Base-by-base conservation (phyloP, 2,888 invertebrate species). In the Apodemia hepburni region DNA sequence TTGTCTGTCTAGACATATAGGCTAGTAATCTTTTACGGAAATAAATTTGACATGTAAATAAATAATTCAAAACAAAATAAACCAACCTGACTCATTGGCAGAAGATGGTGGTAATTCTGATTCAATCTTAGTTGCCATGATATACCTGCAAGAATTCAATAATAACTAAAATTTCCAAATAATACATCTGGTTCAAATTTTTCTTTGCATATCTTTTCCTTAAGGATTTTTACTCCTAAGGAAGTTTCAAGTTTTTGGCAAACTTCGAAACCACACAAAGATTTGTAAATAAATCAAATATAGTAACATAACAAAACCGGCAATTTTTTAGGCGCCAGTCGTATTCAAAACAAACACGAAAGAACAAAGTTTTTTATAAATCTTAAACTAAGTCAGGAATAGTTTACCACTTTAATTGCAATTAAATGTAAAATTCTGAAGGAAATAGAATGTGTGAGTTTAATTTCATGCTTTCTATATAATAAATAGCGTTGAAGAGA, bases 71-170 rank as follows among this genome's bases (percentile, higher is more conserved):
- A 68, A 67, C 15, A 70, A 69, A 73, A 62, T 71, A 75, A 78
- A 81, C 81, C 75, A 79, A 91, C 90, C 90, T 89, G 90, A 86
- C 66, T 85, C 86, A 85, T 87, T 83, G 70, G 80, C 75, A 70
- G 89, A 83, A 70, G 87, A 81, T 76, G 85, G 75, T 75, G 84
- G 78, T 71, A 76, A 78, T 73, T 84, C 87, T 80, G 82, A 75
- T 79, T 82, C 84, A 78, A 81, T 75, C 77, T 85, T 87, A 76
- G 89, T 84, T 73, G 82, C 90, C 90, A 91, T 91, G 75, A 75
- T 80, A 79, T 79, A 88, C 89, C 90, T 91, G 90, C 78, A 82
- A 87, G 57, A 57, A 57, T 7, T 85, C 81, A 87, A 88, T 63
- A 51, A 66, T 63, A 51, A 66, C 60, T 62, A 57, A 63, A 47